These are phyloP conservation scores for Myotis daubentonii DNA, from an alignment of 2,797 vertebrate genomes.

Conservation along the genomic window DNA sequence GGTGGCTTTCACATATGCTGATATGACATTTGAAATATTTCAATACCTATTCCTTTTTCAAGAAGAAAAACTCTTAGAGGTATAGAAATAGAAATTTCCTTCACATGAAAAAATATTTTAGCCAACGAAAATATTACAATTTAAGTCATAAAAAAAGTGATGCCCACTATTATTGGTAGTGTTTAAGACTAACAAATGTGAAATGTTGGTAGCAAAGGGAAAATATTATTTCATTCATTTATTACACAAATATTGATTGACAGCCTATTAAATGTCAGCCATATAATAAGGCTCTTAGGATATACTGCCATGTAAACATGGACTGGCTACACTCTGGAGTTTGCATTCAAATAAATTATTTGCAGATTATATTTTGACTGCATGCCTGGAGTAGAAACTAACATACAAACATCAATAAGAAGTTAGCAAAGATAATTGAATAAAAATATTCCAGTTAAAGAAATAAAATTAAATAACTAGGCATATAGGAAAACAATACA, in stretches of 20 bases:
- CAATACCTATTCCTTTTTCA: slow-evolving; percentile 46
- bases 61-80: slow-evolving; percentile 56
- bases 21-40: slow-evolving; percentile 67
- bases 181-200: not conserved
- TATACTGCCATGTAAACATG: not conserved
- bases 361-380: not conserved
- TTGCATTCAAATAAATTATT: not conserved
- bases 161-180: not conserved
- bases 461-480: not conserved
- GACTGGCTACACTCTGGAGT: not conserved
- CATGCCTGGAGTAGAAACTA: not conserved
- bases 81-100: slow-evolving; percentile 40
- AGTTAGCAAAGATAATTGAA: not conserved
- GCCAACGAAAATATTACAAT: not conserved
- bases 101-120: slow-evolving; percentile 17
- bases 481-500: not conserved
- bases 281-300: not conserved
- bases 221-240: not conserved
- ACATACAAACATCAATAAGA: not conserved
- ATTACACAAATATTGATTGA: not conserved
- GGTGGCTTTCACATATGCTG: slow-evolving; percentile 70
- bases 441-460: not conserved
- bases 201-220: not conserved
- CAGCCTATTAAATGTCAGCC: not conserved
- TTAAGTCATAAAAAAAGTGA: not conserved